Evolutionary conservation across 2,113 vertebrate genomes (phyloP).

Genomic region (Spea multiplicata): DNA sequence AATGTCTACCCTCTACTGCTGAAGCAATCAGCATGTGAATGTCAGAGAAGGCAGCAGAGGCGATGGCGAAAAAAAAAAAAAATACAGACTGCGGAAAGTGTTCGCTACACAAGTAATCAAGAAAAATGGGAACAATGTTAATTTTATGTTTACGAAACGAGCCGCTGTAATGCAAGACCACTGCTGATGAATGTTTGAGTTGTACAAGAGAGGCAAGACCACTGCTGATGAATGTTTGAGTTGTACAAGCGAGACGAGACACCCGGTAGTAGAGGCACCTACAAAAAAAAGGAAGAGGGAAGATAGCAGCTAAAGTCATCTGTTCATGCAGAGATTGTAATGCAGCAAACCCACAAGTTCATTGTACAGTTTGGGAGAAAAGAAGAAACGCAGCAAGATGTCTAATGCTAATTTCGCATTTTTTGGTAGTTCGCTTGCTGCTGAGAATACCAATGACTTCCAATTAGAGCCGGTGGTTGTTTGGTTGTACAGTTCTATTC

Average conservation of each 20-base stretch:
- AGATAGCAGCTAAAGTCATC: slow-evolving; percentile 5
- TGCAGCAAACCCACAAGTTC: background rate
- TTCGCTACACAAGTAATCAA: slow-evolving; percentile 33
- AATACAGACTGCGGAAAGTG: slow-evolving; percentile 14
- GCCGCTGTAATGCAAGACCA: background rate
- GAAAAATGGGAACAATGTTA: slow-evolving; percentile 18
- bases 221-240: background rate
- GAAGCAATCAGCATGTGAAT: slow-evolving; percentile 45
- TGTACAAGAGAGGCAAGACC: background rate
- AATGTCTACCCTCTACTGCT: slow-evolving; percentile 37
- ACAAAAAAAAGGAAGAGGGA: background rate
- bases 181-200: background rate
- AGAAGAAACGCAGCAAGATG: slow-evolving; percentile 30
- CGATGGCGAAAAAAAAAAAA: slow-evolving; percentile 18
- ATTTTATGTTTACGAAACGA: slow-evolving; percentile 15
- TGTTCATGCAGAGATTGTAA: slow-evolving; percentile 36
- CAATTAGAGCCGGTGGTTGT: slow-evolving; percentile 11
- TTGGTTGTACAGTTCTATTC: background rate
- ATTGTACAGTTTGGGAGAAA: slow-evolving; percentile 39
- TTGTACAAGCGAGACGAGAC: background rate
- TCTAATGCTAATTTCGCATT: slow-evolving; percentile 37
- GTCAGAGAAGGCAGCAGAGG: slow-evolving; percentile 24
- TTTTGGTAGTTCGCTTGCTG: slow-evolving; percentile 12
- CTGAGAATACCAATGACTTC: slow-evolving; percentile 35
- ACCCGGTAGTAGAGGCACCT: background rate